A percentile compares a stretch with the other conserved stretches of the same genome.
phyloP scores from a whole-genome alignment of 1,140 invertebrate species.

The Rhagoletis pomonella region DNA sequence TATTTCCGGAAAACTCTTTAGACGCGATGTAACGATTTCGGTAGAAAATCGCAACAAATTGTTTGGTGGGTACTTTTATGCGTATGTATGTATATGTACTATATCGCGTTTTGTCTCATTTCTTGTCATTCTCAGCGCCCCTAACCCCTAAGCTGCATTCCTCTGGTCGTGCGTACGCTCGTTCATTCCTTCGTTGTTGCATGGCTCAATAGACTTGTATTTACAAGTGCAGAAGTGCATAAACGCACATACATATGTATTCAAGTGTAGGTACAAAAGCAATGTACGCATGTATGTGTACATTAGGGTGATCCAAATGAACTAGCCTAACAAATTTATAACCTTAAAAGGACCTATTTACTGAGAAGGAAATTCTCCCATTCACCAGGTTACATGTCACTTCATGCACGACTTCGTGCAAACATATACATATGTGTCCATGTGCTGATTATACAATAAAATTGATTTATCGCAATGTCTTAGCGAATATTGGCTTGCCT shows the following conservation, averaged over 20 bases:
- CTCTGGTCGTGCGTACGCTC: neutral
- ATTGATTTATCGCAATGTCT: slow-evolving; percentile 43
- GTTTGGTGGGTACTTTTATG: too few relatives aligned
- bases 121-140: neutral
- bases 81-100: neutral
- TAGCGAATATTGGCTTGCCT: neutral
- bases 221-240: neutral
- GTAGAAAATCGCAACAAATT: too few relatives aligned
- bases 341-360: too few relatives aligned
- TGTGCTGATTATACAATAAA: slow-evolving; percentile 49
- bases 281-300: too few relatives aligned
- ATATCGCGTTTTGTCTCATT: neutral
- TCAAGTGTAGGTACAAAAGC: neutral
- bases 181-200: neutral
- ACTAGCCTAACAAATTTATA: too few relatives aligned
- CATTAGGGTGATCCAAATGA: too few relatives aligned
- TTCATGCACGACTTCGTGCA: neutral
- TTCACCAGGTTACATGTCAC: neutral
- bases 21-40: too few relatives aligned
- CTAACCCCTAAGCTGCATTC: neutral
- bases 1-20: too few relatives aligned
- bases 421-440: neutral
- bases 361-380: too few relatives aligned
- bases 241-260: neutral
- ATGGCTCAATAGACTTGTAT: slow-evolving; percentile 27